Evolutionary conservation across 2,113 vertebrate species (phyloP), one percentile per base, ranked within the genome.

Genomic region (Catharus minimus): DNA sequence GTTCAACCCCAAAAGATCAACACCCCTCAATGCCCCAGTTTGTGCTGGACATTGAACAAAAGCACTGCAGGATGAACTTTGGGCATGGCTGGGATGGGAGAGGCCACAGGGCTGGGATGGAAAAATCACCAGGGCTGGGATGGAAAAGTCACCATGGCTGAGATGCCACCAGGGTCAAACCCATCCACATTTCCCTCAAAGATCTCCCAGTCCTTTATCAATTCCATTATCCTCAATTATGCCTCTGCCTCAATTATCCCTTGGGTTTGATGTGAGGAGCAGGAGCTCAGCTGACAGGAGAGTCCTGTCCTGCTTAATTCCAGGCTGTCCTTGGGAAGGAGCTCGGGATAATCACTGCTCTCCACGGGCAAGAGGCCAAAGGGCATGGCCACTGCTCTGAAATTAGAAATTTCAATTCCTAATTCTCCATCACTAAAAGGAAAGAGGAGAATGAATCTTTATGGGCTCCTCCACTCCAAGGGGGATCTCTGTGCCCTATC

Each of bases 111-210:
- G 15, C 10, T 58, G 56, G 33, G 33, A 36, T 36, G 23, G 28
- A 30, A 19, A 30, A 17, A 16, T 4, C 15, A 39, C 28, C 67
- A 14, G 15, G 15, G 2, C 62, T 65, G 53, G 32, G 53, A 22
- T 56, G 53, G 52, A 30, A 30, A 30, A 18, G 11, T 3, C 55
- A 57, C 14, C n/a, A 36, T n/a, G 22, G 9, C 32, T 27, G 39
- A 13, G 24, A 44, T 28, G 19, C 22, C 71, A 57, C 24, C 14
- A 13, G 5, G n/a, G 41, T 74, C 55, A 74, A 36, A 47, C n/a
- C 15, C 11, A 0, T 38, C 26, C 71, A 46, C 1, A 1, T 47
- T 58, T 56, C 11, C 19, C n/a, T 11, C n/a, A 13, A 8, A 36
- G 19, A 13, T 28, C 53, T 74, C 53, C 53, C 28, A 46, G n/a